Base-by-base conservation (phyloP, 2,888 invertebrate genomes). In the Tineola bisselliella region DNA sequence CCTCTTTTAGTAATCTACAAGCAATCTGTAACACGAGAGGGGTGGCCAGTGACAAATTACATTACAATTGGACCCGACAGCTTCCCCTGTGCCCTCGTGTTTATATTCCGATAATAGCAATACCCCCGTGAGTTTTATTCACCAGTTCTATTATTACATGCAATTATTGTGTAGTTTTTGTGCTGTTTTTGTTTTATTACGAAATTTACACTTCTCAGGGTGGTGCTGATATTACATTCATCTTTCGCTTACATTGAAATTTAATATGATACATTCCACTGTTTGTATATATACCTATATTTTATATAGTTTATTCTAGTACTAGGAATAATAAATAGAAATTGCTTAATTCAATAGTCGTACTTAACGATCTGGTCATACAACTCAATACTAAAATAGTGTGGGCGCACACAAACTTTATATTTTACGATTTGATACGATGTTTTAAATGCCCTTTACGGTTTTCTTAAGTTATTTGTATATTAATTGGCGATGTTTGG, bases 31-130 rank as follows among this genome's bases (percentile, higher is more conserved):
- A 58, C 57, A 61, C 63, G 63, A 63, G 25, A 63, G 67, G 69
- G 67, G 52, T 70, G 68, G 66, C 63, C 64, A 62, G 67, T 81
- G 81, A 81, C 77, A 78, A 81, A 81, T 81, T 79, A 74, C 69
- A 64, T 68, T 71, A 70, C 73, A 76, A 81, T 81, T 66, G 66
- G 63, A 63, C 60, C 57, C 63, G 65, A 63, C 65, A 59, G 44
- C 44, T 12, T 54, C 25, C 54, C 54, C 8, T 18, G 19, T 17
- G 12, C 54, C 52, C 52, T 52, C 52, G 30, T 62, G 52, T 43
- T 43, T 43, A 43, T 13, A 43, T 13, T 43, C 5, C 12, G 13
- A 5, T 13, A 43, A 43, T 43, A 43, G 4, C 43, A 43, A n/a
- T 12, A 4, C 52, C 52, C 18, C 13, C 52, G 17, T 25, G 25